Percentiles rank a stretch among this genome's conserved stretches.
Evolutionary conservation across 2,113 vertebrate genomes (phyloP).

Genomic region (Cardinalis cardinalis): DNA sequence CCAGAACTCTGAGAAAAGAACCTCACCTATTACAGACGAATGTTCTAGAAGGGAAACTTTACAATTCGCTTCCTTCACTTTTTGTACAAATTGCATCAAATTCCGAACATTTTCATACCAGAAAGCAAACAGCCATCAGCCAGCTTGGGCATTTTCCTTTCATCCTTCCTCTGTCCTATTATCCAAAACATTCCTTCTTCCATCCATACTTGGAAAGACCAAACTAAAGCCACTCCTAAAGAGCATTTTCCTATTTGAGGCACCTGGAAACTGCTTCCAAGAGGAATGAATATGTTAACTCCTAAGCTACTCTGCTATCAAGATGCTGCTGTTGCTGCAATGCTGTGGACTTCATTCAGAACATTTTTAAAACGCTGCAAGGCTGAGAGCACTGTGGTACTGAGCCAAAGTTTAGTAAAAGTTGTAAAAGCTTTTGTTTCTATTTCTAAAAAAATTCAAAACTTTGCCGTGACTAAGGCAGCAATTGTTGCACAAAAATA

Average conservation of each 20-base stretch:
- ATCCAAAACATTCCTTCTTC: background rate
- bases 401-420: background rate
- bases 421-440: background rate
- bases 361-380: background rate
- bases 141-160: background rate
- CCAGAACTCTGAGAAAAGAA: background rate
- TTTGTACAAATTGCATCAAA: background rate
- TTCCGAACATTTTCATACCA: fast-evolving
- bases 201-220: background rate
- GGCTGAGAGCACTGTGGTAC: background rate
- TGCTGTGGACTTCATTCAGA: background rate
- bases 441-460: background rate
- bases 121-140: fast-evolving
- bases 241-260: background rate
- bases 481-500: background rate
- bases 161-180: background rate
- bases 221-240: background rate
- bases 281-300: background rate
- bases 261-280: background rate
- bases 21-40: background rate
- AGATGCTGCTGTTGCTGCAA: background rate
- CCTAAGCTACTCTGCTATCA: background rate
- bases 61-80: background rate
- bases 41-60: background rate
- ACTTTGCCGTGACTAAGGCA: background rate